These are phyloP conservation scores for Narcine bancroftii DNA, from an alignment of 2,113 vertebrate genomes.

Conservation along the genomic window DNA sequence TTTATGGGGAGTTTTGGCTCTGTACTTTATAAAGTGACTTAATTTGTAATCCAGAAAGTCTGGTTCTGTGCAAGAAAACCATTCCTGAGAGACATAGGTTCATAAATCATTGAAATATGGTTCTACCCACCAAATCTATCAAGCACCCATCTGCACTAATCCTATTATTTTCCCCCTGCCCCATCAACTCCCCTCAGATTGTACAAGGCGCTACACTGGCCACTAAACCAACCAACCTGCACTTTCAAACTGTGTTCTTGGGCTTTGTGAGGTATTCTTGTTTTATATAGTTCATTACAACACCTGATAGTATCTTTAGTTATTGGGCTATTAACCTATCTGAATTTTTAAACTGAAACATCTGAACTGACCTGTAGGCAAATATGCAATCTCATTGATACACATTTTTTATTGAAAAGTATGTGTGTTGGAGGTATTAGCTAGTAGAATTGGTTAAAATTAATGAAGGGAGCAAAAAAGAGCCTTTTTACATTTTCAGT, in stretches of 20 bases:
- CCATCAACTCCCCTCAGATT: too few species aligned
- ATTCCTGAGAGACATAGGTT: too few species aligned
- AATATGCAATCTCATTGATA: background rate
- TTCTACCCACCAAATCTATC: too few species aligned
- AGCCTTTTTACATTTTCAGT: background rate
- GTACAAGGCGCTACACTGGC: too few species aligned
- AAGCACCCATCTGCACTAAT: too few species aligned
- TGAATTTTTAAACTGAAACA: background rate
- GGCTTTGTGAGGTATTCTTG: background rate
- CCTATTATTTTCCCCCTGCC: too few species aligned
- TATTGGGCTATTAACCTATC: background rate
- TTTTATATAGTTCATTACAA: background rate
- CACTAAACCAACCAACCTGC: too few species aligned
- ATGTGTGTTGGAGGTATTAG: background rate
- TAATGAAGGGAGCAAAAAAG: background rate
- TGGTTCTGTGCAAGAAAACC: background rate
- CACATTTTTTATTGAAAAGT: background rate
- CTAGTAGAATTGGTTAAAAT: background rate
- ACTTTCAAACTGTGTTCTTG: too few species aligned
- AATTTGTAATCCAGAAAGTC: background rate
- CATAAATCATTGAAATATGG: too few species aligned
- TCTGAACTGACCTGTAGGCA: background rate
- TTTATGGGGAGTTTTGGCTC: background rate
- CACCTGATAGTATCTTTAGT: background rate
- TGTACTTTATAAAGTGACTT: background rate